Percentiles rank a stretch among this genome's conserved stretches.
phyloP scores from a whole-genome alignment of 2,888 invertebrate genomes.

The Oithona nana region DNA sequence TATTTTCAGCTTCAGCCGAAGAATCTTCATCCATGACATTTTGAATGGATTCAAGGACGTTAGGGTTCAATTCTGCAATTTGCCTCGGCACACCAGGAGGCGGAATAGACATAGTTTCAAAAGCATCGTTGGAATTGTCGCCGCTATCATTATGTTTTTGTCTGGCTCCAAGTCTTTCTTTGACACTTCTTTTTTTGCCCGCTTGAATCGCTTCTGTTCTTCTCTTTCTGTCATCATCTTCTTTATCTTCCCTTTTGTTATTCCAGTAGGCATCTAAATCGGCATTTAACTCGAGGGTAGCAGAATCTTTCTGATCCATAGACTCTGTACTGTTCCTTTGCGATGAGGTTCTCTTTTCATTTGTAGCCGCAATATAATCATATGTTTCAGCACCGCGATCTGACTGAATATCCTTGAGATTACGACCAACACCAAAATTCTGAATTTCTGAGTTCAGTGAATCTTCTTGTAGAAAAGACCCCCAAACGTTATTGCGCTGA shows the following conservation, averaged over 20 bases:
- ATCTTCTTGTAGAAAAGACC: slow-evolving; percentile 49
- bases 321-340: neutral
- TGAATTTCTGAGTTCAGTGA: slow-evolving; percentile 55
- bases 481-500: slow-evolving; percentile 58
- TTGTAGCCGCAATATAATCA: slow-evolving; percentile 36
- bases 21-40: neutral
- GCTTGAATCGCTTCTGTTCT: neutral
- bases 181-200: slow-evolving; percentile 27
- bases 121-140: neutral
- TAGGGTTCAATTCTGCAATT: slow-evolving; percentile 39
- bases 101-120: slow-evolving; percentile 5
- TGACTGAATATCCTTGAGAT: slow-evolving; percentile 34
- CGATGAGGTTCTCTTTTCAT: neutral
- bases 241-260: slow-evolving; percentile 29
- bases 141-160: neutral
- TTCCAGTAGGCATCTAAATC: slow-evolving; percentile 38
- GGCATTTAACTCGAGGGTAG: slow-evolving; percentile 26
- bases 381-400: slow-evolving; percentile 53
- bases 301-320: neutral
- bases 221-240: slow-evolving; percentile 3
- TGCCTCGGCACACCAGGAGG: slow-evolving; percentile 33
- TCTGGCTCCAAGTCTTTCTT: slow-evolving; percentile 24
- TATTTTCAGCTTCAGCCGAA: slow-evolving; percentile 24
- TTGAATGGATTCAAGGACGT: slow-evolving; percentile 34
- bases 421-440: slow-evolving; percentile 48